Evolutionary conservation across 2,797 vertebrate genomes (phyloP).

Genomic region (Microhierax caerulescens): DNA sequence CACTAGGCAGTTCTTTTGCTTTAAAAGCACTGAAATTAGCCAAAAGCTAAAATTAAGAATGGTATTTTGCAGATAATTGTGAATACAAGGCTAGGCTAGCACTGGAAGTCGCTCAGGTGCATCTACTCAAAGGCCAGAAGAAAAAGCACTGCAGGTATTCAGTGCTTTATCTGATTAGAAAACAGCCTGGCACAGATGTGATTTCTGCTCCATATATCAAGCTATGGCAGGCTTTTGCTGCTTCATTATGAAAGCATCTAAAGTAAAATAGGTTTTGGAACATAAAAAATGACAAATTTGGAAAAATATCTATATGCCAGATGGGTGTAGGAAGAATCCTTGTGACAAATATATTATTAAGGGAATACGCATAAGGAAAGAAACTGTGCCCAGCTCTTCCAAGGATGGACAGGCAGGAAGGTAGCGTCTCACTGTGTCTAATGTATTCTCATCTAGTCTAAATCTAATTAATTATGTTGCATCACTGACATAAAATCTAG

Average conservation of each 20-base stretch:
- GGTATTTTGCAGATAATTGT: not conserved
- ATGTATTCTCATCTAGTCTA: conserved; percentile 23
- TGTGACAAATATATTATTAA: conserved; percentile 73
- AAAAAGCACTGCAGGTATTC: conserved; percentile 26
- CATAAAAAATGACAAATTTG: conserved; percentile 74
- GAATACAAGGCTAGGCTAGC: not conserved
- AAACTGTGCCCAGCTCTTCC: conserved; percentile 52
- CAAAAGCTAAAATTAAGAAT: not conserved
- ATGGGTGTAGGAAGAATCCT: conserved; percentile 76
- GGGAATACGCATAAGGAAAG: conserved; percentile 67
- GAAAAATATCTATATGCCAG: conserved; percentile 74
- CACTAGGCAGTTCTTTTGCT: not conserved
- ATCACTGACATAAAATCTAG: not conserved
- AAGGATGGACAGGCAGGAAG: conserved; percentile 54
- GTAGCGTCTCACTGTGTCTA: conserved; percentile 25
- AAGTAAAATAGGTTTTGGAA: conserved; percentile 73
- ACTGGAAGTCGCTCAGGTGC: conserved; percentile 46
- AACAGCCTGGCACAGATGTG: conserved; percentile 67
- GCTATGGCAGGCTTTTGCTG: conserved; percentile 65
- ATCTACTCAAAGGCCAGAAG: conserved; percentile 26
- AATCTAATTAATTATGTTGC: conserved; percentile 34
- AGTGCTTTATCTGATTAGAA: conserved; percentile 52
- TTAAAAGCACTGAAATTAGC: conserved; percentile 16
- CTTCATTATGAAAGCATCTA: conserved; percentile 73
- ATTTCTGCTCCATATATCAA: conserved; percentile 70